Evolutionary conservation across 2,888 invertebrate genomes (phyloP), one percentile per base, ranked within the genome.

Genomic region (Cantharis rustica): DNA sequence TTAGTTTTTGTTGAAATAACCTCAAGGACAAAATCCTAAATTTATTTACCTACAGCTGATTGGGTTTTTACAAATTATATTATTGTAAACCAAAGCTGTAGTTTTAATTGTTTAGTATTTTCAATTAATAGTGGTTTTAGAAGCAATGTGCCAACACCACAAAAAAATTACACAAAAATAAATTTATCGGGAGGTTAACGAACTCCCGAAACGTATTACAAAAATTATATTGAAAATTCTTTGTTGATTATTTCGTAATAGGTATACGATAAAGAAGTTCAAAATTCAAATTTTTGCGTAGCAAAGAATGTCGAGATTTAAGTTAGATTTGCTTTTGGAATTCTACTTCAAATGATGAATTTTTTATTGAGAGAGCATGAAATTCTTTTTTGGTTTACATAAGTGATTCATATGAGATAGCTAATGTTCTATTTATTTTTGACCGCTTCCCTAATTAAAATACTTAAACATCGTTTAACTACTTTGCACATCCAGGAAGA

Each of bases 391-490:
- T 47, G n/a, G 47, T 47, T n/a, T 47, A 47, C 47, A 47, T 47
- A 47, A 47, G 47, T 47, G 47, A 47, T 47, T 47, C 47, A 47
- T 47, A 47, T 47, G 17, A 69, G 31, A 61, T 62, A 61, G 62
- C 73, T 66, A 68, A 31, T 66, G 61, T 69, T 69, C 73, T 63
- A 61, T 61, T 73, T 73, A 73, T 73, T 73, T 72, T 73, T 23
- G 68, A 68, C 16, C 68, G 63, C 73, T 76, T 79, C 75, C 73
- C 76, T 76, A 79, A 78, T 79, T 79, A 79, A 79, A 78, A 76
- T 78, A 78, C 69, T 78, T 78, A 64, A 73, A 71, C 74, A 78
- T 74, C 74, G 76, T 76, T 76, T 78, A 75, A 75, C 78, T 72
- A 16, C 73, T 69, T 20, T 69, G 69, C 64, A 69, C 68, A 75